Conservation (phyloP, 2,113 vertebrate genomes). For the Planiliza haematocheilus region DNA sequence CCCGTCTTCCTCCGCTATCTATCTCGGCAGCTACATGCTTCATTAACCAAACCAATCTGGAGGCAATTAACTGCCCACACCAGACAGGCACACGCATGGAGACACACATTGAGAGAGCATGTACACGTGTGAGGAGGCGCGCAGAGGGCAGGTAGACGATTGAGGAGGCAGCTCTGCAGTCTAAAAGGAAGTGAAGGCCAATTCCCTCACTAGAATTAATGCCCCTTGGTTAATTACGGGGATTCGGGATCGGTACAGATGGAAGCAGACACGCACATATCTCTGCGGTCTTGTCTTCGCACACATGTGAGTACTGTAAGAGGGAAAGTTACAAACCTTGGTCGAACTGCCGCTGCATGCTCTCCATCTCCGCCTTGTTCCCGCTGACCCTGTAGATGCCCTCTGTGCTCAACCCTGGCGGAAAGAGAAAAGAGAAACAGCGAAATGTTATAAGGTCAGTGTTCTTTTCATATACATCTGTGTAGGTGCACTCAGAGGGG, state of each 20-base stretch:
- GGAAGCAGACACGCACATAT: slow-evolving; percentile 5
- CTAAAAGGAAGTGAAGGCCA: slow-evolving; percentile 52
- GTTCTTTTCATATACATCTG: neutral
- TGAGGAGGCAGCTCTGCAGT: slow-evolving; percentile 42
- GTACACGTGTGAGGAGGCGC: slow-evolving; percentile 31
- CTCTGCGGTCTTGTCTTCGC: slow-evolving; percentile 17
- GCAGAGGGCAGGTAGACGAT: slow-evolving; percentile 45
- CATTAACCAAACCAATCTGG: slow-evolving; percentile 85
- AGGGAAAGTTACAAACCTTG: slow-evolving; percentile 85
- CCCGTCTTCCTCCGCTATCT: slow-evolving; percentile 65
- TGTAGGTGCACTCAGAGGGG: slow-evolving; percentile 8
- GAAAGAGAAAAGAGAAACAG: slow-evolving; percentile 21
- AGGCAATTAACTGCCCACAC: slow-evolving; percentile 81
- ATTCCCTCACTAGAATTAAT: slow-evolving; percentile 57
- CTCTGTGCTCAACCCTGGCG: slow-evolving; percentile 90
- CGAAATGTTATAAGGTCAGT: slow-evolving; percentile 28
- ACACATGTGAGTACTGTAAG: neutral
- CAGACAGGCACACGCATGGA: slow-evolving; percentile 53
- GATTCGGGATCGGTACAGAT: slow-evolving; percentile 42
- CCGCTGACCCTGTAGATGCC: slow-evolving; percentile 97
- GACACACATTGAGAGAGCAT: slow-evolving; percentile 30
- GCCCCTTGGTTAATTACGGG: slow-evolving; percentile 58
- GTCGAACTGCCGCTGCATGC: slow-evolving; percentile 95
- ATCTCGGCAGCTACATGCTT: slow-evolving; percentile 73
- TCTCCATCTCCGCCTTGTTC: slow-evolving; percentile 98